Conservation (phyloP, 2,797 vertebrate species). For the Clarias pachynema region DNA sequence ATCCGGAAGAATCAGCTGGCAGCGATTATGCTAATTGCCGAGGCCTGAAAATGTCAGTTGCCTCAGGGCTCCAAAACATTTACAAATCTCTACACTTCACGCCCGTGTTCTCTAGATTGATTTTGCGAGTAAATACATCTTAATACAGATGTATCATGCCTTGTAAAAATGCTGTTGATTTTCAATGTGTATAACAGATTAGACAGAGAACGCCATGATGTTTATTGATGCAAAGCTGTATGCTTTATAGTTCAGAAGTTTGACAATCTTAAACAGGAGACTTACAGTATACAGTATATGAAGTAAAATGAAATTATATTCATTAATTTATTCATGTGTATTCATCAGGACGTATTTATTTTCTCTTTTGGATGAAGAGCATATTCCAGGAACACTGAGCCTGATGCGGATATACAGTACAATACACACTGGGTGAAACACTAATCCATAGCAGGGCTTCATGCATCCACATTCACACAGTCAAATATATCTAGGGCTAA, state of each 20-base stretch:
- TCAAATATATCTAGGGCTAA: background rate
- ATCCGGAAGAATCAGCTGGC: conserved; percentile 43
- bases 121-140: conserved; percentile 37
- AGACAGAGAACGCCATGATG: background rate
- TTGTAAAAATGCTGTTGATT: conserved; percentile 8
- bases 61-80: conserved; percentile 38
- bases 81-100: conserved; percentile 36
- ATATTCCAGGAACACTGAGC: background rate
- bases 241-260: background rate
- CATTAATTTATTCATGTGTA: background rate
- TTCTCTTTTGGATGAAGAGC: background rate
- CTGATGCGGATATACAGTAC: no score
- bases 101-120: conserved; percentile 23
- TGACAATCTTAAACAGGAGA: background rate
- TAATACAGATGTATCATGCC: conserved; percentile 11
- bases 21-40: conserved; percentile 40
- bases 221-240: background rate
- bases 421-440: background rate
- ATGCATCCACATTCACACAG: background rate
- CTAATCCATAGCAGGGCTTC: background rate
- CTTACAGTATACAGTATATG: background rate
- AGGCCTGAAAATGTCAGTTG: conserved; percentile 50
- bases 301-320: background rate
- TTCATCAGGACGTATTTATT: no score
- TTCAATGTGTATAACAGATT: background rate